phyloP scores from a whole-genome alignment of 2,797 vertebrate genomes.

The Falco berigora region DNA sequence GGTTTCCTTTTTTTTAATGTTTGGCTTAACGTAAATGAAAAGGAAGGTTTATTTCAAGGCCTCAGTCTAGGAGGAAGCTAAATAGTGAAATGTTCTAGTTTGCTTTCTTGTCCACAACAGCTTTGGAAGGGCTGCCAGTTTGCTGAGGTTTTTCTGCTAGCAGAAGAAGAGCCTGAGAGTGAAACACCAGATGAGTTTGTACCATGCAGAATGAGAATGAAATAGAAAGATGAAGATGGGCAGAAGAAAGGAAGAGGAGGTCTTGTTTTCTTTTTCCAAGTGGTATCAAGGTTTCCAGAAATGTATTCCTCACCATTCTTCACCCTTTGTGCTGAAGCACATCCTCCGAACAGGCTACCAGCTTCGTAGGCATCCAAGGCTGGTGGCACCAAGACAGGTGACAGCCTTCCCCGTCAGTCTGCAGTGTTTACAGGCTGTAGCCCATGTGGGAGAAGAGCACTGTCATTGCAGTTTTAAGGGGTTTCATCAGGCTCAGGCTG shows the following conservation, averaged over 20 bases:
- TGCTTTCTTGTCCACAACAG: neutral
- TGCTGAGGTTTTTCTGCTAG: neutral
- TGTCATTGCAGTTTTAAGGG: neutral
- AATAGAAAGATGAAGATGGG: neutral
- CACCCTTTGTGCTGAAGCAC: neutral
- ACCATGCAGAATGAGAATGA: neutral
- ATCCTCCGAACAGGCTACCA: neutral
- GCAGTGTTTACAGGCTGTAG: neutral
- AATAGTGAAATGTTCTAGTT: neutral
- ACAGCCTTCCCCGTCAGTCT: neutral
- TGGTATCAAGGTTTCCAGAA: neutral
- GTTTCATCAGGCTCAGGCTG: neutral
- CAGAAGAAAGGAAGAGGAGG: neutral
- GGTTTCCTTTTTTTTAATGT: neutral
- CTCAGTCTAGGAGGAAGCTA: neutral
- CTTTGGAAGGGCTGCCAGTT: neutral
- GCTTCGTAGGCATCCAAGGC: neutral
- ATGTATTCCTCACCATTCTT: accelerated
- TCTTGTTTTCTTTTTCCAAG: neutral
- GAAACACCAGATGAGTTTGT: neutral
- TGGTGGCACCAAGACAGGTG: neutral
- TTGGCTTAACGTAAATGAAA: neutral
- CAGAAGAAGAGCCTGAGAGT: neutral
- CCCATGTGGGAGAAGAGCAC: neutral
- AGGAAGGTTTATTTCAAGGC: neutral